Percentiles rank a stretch among this genome's conserved stretches.
These are phyloP conservation scores for Echinarachnius parma DNA, from an alignment of 53 echinoderm and acorn worm species.

Conservation along the genomic window DNA sequence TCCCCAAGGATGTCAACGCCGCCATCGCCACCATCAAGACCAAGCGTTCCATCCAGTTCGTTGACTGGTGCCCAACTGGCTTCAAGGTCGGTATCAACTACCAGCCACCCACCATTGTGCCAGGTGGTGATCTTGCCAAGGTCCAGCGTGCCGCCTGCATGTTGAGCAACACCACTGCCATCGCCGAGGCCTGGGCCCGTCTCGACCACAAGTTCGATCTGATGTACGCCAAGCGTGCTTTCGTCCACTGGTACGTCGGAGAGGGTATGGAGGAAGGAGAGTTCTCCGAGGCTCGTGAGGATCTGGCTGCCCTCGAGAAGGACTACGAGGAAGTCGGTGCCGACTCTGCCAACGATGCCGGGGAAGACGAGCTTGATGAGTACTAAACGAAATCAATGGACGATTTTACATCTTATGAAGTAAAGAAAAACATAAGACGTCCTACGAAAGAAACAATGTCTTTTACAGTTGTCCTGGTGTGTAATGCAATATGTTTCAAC, in stretches of 20 bases:
- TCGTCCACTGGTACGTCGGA: slow-evolving; percentile 95
- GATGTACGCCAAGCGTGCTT: slow-evolving; percentile 94
- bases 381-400: no score
- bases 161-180: slow-evolving; percentile 99
- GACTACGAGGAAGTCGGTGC: slow-evolving; percentile 71
- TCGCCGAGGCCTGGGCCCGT: slow-evolving; percentile 98
- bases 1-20: slow-evolving; percentile 78
- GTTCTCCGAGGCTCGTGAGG: slow-evolving; percentile 70
- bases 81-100: slow-evolving; percentile 98
- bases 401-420: no score
- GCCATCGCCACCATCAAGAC: slow-evolving; percentile 78
- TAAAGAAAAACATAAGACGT: no score
- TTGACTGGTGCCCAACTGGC: slow-evolving; percentile 90
- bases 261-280: slow-evolving; percentile 98
- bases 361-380: no score
- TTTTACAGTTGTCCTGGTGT: no score
- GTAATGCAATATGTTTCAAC: no score
- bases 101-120: slow-evolving; percentile 97
- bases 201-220: slow-evolving; percentile 86
- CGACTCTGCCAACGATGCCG: slow-evolving; percentile 57
- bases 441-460: no score
- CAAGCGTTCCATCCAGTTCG: slow-evolving; percentile 78
- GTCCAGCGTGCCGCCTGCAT: slow-evolving; percentile 98
- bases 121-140: slow-evolving; percentile 98
- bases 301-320: slow-evolving; percentile 55